These are phyloP conservation scores for Zaprionus obscuricornis DNA, from an alignment of 2,888 invertebrate species.

Conservation along the genomic window DNA sequence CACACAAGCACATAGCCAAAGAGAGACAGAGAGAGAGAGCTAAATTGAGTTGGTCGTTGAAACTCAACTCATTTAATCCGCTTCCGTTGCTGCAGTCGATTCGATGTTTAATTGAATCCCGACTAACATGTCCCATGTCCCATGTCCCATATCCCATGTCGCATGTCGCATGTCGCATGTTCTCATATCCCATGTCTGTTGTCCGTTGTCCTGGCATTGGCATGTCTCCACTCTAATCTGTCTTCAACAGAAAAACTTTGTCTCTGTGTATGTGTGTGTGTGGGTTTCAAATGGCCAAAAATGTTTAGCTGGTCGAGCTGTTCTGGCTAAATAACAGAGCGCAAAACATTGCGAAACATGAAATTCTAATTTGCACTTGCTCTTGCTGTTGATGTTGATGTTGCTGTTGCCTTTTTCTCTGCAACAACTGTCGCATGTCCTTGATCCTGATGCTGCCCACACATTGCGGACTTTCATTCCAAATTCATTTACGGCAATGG, in stretches of 20 bases:
- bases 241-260: slow-evolving; percentile 1
- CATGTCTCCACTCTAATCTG: slow-evolving; percentile 22
- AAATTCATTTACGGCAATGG: slow-evolving; percentile 42
- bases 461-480: slow-evolving; percentile 16
- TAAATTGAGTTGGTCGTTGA: slow-evolving; percentile 10
- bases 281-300: slow-evolving; percentile 14
- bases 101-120: slow-evolving; percentile 29
- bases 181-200: no score
- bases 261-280: slow-evolving; percentile 7
- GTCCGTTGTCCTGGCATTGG: slow-evolving; percentile 19
- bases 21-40: neutral
- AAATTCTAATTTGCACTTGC: slow-evolving; percentile 43
- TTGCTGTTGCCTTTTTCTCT: slow-evolving; percentile 1
- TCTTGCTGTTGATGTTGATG: slow-evolving; percentile 8
- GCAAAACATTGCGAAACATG: slow-evolving; percentile 26
- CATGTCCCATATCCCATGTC: slow-evolving; percentile 9
- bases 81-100: slow-evolving; percentile 29
- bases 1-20: neutral
- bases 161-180: slow-evolving; percentile 2
- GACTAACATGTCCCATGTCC: neutral
- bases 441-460: neutral
- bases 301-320: no score
- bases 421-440: no score
- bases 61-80: slow-evolving; percentile 40
- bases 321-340: slow-evolving; percentile 3